These are phyloP conservation scores for Sebastolobus alascanus DNA, from an alignment of 2,797 vertebrate genomes.

Conservation along the genomic window DNA sequence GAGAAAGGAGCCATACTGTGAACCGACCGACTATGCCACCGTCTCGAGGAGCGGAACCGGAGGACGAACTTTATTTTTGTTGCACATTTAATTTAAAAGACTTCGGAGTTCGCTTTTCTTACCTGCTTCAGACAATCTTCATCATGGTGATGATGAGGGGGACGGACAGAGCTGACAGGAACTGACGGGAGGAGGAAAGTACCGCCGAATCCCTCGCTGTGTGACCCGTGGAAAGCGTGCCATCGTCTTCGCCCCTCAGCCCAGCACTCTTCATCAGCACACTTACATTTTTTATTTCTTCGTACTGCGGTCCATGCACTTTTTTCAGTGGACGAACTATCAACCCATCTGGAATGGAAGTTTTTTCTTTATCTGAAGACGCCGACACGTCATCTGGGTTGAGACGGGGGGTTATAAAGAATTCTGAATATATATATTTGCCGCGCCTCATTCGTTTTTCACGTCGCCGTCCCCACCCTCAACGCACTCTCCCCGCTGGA, in stretches of 20 bases:
- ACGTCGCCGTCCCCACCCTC: slow-evolving; percentile 45
- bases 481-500: slow-evolving; percentile 26
- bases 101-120: slow-evolving; percentile 59
- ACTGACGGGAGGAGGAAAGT: slow-evolving; percentile 7
- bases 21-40: slow-evolving; percentile 70
- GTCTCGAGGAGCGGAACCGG: slow-evolving; percentile 48
- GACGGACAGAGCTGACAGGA: slow-evolving; percentile 43
- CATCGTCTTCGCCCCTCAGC: slow-evolving; percentile 27
- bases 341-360: slow-evolving; percentile 69
- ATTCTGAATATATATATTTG: slow-evolving; percentile 15
- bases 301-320: slow-evolving; percentile 70
- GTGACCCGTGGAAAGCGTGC: slow-evolving; percentile 63
- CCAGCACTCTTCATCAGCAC: slow-evolving; percentile 34
- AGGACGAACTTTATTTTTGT: slow-evolving; percentile 62
- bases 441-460: slow-evolving; percentile 36
- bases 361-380: slow-evolving; percentile 8
- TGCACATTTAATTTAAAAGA: slow-evolving; percentile 82
- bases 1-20: slow-evolving; percentile 73
- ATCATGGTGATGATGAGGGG: slow-evolving; percentile 7
- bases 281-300: slow-evolving; percentile 20
- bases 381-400: slow-evolving; percentile 1
- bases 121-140: slow-evolving; percentile 82
- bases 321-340: slow-evolving; percentile 54
- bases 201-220: slow-evolving; percentile 18
- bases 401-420: not conserved